A percentile compares a stretch with the other conserved stretches of the same genome.
Evolutionary conservation across 1,140 invertebrate species (phyloP).

Genomic region (Cyclina sinensis): DNA sequence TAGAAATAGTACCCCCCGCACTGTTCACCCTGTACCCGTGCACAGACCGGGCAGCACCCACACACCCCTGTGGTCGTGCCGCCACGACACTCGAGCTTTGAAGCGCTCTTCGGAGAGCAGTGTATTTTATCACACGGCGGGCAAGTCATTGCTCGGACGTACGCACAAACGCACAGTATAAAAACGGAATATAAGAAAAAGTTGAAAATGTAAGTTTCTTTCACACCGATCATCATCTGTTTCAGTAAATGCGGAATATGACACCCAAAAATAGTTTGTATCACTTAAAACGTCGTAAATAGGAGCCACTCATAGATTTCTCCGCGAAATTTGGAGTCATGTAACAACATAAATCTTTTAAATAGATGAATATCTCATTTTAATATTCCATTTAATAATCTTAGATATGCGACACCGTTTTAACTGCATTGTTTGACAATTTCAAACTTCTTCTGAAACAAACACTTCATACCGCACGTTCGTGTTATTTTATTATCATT

Average conservation of each 20-base stretch:
- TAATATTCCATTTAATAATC: slow-evolving; percentile 12
- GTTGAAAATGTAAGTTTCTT: neutral
- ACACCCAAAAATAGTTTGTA: slow-evolving; percentile 22
- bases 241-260: neutral
- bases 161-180: slow-evolving; percentile 26
- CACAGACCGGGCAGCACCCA: slow-evolving; percentile 85
- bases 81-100: slow-evolving; percentile 79
- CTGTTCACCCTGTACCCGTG: slow-evolving; percentile 79
- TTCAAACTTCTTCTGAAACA: neutral
- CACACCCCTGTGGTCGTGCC: slow-evolving; percentile 83
- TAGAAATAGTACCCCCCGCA: slow-evolving; percentile 84
- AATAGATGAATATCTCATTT: slow-evolving; percentile 24
- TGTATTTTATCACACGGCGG: slow-evolving; percentile 83
- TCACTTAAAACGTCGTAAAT: neutral
- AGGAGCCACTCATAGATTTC: slow-evolving; percentile 12
- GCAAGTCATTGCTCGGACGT: slow-evolving; percentile 71
- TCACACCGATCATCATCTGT: slow-evolving; percentile 2
- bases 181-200: slow-evolving; percentile 27
- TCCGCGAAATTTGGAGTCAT: slow-evolving; percentile 10
- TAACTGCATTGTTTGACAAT: neutral
- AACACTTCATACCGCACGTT: neutral
- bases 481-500: neutral
- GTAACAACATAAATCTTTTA: slow-evolving; percentile 31
- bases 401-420: neutral
- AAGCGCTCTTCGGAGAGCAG: slow-evolving; percentile 76